Evolutionary conservation across 2,888 invertebrate species (phyloP), one percentile per base, ranked within the genome.

Genomic region (Tachina lurida): DNA sequence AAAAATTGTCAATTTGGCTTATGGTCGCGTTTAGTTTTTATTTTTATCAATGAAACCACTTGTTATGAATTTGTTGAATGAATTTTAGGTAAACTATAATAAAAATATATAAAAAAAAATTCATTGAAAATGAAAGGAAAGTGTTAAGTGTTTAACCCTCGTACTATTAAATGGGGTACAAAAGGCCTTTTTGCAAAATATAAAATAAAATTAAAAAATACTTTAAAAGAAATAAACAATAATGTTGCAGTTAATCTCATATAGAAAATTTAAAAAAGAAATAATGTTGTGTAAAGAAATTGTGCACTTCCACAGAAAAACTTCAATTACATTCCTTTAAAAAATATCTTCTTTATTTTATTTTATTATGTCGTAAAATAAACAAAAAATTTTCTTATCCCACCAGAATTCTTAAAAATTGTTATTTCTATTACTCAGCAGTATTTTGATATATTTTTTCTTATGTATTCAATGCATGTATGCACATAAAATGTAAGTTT

Each of bases 1-100:
- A 77, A n/a, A 83, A 73, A 60, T 22, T 83, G 67, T 67, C 39
- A 54, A 78, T 67, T 77, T 67, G 17, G 43, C 45, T 67, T 83
- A 67, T 77, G 71, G 41, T 12, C 17, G 52, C n/a, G 49, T 49
- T 47, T 75, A 70, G 31, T 73, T 68, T n/a, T 41, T 68, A 45
- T 79, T 79, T 76, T 86, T 31, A 83, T 86, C 67, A 86, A 83
- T 86, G 86, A 83, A 86, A 68, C 54, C 73, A 86, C 86, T 86
- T 86, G 83, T 76, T 83, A 22, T 15, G 54, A 73, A 45, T 73
- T 79, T 67, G 45, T 56, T 83, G 78, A 86, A 71, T 86, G 79
- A 81, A 67, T 62, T 60, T 47, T 71, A 31, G 56, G 31, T 65
- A 65, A 47, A 68, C 2, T 70, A 15, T 47, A 56, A 70, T 47